A percentile compares a stretch with the other conserved stretches of the same genome.
phyloP scores from a whole-genome alignment of 2,888 invertebrate genomes.

The Scaptomyza parva region DNA sequence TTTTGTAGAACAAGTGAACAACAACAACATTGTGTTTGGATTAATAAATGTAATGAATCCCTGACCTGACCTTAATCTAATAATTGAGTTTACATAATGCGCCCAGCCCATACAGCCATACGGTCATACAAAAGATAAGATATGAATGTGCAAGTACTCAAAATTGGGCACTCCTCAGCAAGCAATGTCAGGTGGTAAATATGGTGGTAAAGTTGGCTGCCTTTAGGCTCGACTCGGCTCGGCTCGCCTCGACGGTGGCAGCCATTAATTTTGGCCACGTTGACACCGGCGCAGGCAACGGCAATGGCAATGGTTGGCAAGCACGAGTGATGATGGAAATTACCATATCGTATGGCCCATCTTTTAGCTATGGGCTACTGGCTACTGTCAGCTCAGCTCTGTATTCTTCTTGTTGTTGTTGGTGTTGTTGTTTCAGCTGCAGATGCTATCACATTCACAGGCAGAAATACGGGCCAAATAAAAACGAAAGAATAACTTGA shows the following conservation, averaged over 20 bases:
- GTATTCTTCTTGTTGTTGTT: not conserved
- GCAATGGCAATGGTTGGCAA: conserved; percentile 31
- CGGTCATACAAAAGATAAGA: conserved; percentile 3
- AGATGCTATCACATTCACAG: conserved; percentile 48
- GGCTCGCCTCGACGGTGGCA: too few relatives aligned
- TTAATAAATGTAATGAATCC: conserved; percentile 13
- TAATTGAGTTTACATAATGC: conserved; percentile 27
- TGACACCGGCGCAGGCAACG: conserved; percentile 28
- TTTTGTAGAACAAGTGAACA: not conserved
- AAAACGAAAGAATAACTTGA: conserved; percentile 37
- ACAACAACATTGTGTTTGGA: too few relatives aligned
- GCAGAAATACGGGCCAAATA: conserved; percentile 28
- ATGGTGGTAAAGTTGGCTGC: conserved; percentile 27
- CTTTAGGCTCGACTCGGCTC: conserved; percentile 18
- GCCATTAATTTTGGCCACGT: conserved; percentile 40
- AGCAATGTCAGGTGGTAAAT: conserved; percentile 32
- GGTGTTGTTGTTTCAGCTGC: conserved; percentile 18
- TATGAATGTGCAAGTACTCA: conserved; percentile 5
- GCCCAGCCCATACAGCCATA: not conserved
- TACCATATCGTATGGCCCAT: conserved; percentile 54
- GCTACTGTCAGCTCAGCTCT: conserved; percentile 13
- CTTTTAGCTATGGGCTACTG: conserved; percentile 18
- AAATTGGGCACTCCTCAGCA: conserved; percentile 8
- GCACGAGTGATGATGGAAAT: conserved; percentile 62
- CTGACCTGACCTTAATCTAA: conserved; percentile 7